phyloP scores from a whole-genome alignment of 2,888 invertebrate genomes.

The Mythimna lalbum region DNA sequence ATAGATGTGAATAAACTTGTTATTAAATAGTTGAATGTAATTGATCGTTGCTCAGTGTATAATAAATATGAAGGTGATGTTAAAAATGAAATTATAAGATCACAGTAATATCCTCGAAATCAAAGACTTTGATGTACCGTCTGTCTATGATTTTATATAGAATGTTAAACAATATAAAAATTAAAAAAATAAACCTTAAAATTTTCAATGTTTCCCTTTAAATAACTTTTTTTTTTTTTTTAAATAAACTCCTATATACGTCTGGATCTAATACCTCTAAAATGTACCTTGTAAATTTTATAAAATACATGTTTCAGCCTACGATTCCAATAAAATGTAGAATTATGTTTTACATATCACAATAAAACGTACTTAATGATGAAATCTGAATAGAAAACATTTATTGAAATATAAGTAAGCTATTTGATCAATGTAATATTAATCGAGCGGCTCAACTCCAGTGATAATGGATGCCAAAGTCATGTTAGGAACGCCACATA shows the following conservation, averaged over 20 bases:
- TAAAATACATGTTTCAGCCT: constrained; percentile 57
- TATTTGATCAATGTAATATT: constrained; percentile 59
- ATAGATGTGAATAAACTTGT: constrained; percentile 66
- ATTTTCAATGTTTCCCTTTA: constrained; percentile 42
- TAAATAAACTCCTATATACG: constrained; percentile 39
- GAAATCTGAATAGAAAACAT: constrained; percentile 58
- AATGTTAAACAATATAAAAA: constrained; percentile 38
- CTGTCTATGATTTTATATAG: constrained; percentile 54
- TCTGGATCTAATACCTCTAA: constrained; percentile 59
- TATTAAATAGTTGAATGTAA: constrained; percentile 71
- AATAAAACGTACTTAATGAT: constrained; percentile 57
- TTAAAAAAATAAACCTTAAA: constrained; percentile 20
- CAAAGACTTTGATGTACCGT: constrained; percentile 59
- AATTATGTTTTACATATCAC: constrained; percentile 69
- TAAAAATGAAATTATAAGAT: constrained; percentile 45
- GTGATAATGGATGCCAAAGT: constrained; percentile 84
- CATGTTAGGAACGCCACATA: constrained; percentile 64
- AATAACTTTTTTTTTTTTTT: background rate
- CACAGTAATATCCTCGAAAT: constrained; percentile 46
- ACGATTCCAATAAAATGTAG: constrained; percentile 59
- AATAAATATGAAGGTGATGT: constrained; percentile 58
- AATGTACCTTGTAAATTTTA: constrained; percentile 62
- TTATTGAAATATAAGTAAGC: constrained; percentile 61
- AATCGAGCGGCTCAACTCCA: constrained; percentile 74
- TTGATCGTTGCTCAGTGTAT: constrained; percentile 76